Evolutionary conservation across 64 coral and sea anemone genomes (phyloP).

Genomic region (Stichodactyla helianthus): DNA sequence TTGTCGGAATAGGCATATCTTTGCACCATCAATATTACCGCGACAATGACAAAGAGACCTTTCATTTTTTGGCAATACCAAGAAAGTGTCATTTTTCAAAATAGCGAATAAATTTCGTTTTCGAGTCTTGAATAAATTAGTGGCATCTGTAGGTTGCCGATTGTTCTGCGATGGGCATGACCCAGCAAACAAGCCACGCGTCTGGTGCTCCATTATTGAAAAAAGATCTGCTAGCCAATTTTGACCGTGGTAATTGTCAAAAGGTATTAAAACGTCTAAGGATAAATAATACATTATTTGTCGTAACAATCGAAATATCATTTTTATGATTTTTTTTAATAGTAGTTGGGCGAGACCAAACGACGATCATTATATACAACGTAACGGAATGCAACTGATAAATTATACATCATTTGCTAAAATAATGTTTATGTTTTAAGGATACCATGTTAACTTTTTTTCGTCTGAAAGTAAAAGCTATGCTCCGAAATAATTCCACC

Average conservation of each 20-base stretch:
- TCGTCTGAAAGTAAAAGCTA: neutral
- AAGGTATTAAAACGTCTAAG: too few species aligned
- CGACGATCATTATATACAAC: neutral
- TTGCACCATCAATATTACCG: neutral
- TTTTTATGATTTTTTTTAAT: too few species aligned
- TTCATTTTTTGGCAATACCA: neutral
- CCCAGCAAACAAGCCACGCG: neutral
- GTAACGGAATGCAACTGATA: neutral
- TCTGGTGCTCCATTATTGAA: constrained; percentile 4
- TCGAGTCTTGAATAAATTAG: neutral
- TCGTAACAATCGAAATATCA: too few species aligned
- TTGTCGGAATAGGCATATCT: neutral
- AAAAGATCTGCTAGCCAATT: neutral
- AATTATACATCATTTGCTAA: neutral
- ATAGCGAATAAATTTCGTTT: neutral
- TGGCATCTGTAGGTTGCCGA: neutral
- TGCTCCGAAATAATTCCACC: neutral
- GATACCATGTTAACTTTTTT: neutral
- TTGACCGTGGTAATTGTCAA: neutral
- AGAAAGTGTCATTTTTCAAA: neutral
- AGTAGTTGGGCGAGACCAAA: neutral
- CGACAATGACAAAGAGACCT: neutral
- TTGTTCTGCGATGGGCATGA: neutral
- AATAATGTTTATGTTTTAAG: neutral
- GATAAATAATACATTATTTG: too few species aligned